Evolutionary conservation across 1,140 invertebrate genomes (phyloP).

Genomic region (Campoletis sonorensis): DNA sequence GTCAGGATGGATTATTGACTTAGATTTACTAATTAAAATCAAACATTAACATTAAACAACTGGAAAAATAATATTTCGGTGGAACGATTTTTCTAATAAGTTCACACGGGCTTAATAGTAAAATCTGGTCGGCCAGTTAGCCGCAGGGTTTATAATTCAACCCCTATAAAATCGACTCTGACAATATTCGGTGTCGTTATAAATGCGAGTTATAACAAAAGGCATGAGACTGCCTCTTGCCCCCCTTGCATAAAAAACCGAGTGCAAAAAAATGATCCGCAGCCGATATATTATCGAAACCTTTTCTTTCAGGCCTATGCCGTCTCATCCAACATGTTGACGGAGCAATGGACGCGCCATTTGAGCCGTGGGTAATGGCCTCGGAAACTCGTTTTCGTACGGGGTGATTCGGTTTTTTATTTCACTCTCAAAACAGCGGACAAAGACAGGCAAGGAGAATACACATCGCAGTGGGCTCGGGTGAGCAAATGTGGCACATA

Average conservation of each 20-base stretch:
- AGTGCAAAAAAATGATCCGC: slow-evolving; percentile 53
- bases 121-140: background rate
- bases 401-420: slow-evolving; percentile 58
- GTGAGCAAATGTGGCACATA: slow-evolving; percentile 49
- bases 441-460: slow-evolving; percentile 12
- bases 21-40: too few relatives aligned
- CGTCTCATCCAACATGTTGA: slow-evolving; percentile 53
- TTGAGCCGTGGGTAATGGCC: slow-evolving; percentile 41
- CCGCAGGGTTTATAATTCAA: background rate
- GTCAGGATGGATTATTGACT: too few relatives aligned
- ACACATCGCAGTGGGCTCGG: slow-evolving; percentile 52
- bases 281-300: slow-evolving; percentile 71
- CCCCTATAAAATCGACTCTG: background rate
- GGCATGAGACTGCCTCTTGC: background rate
- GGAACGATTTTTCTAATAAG: background rate
- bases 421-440: slow-evolving; percentile 57
- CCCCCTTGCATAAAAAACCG: slow-evolving; percentile 58
- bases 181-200: background rate
- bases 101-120: background rate
- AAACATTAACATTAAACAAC: too few relatives aligned
- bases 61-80: background rate
- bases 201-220: slow-evolving; percentile 2
- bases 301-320: slow-evolving; percentile 54
- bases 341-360: slow-evolving; percentile 30
- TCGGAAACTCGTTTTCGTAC: slow-evolving; percentile 68